Conservation (phyloP, 2,113 vertebrate species). For the Ammospiza nelsoni region DNA sequence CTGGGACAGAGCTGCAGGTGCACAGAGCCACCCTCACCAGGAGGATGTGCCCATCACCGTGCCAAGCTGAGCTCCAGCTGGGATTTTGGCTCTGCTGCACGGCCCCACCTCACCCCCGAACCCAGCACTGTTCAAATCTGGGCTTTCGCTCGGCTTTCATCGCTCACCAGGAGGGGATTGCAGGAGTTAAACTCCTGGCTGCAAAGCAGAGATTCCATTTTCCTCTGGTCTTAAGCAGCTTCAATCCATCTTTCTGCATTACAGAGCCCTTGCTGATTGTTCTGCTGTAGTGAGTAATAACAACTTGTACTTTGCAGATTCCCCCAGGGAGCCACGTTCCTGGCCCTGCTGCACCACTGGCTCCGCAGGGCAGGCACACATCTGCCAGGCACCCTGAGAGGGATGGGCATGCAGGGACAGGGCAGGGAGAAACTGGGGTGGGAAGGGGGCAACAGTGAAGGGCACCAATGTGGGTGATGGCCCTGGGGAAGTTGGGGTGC, state of each 20-base stretch:
- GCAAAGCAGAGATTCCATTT: constrained; percentile 24
- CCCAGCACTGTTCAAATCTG: neutral
- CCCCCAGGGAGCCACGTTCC: constrained; percentile 24
- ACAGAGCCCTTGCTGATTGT: constrained; percentile 18
- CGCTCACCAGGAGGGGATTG: neutral
- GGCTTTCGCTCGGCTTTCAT: neutral
- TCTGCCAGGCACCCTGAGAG: neutral
- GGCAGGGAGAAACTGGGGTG: accelerated
- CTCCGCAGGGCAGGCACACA: neutral
- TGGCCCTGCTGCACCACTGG: accelerated
- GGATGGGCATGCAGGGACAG: neutral
- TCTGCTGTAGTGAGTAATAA: constrained; percentile 56
- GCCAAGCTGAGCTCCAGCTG: neutral
- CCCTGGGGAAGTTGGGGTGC: accelerated
- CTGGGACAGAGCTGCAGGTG: accelerated
- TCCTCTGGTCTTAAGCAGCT: constrained; percentile 31
- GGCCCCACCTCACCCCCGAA: accelerated
- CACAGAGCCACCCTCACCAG: neutral
- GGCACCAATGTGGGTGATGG: accelerated
- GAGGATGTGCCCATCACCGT: accelerated
- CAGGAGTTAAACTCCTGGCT: neutral
- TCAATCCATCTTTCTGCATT: constrained; percentile 56
- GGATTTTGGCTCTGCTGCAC: neutral
- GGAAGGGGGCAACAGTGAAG: accelerated
- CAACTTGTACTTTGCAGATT: constrained; percentile 59